Evolutionary conservation across 2,888 invertebrate genomes (phyloP), one percentile per base, ranked within the genome.

Genomic region (Fragum fragum): DNA sequence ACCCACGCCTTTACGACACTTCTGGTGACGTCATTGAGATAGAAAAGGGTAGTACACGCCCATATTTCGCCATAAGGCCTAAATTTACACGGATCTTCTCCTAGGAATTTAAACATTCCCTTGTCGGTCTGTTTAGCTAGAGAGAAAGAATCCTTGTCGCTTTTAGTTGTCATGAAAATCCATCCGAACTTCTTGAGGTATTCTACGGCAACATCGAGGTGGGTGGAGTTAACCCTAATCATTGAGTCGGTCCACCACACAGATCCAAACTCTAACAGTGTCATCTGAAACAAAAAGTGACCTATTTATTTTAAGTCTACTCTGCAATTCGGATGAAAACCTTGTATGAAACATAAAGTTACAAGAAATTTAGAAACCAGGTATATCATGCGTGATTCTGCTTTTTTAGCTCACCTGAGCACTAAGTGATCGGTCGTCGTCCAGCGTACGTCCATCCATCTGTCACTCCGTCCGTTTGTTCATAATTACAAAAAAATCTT

Each of bases 191-290:
- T 26, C 21, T 55, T 73, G 11, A 66, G 42, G 28, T 77, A 73
- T 1, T n/a, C 28, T 28, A 72, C n/a, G 0, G 72, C 77, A 7
- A 52, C 7, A 57, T 77, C 77, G 21, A 73, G 18, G 53, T 68
- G n/a, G 36, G 26, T 29, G 9, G 55, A 57, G 11, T 36, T 68
- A 42, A 77, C 72, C 55, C 73, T 52, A 3, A 77, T 42, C 1
- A 72, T 72, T 18, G 39, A 72, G 18, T 77, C 77, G 53, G 42
- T 42, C 77, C 77, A 77, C 72, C 77, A 77, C 5, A 77, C 77
- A 39, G 66, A 77, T 2, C 77, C 77, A 57, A 32, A 72, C 28
- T 77, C 77, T 66, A 77, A 55, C 57, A 77, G 36, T 11, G 72
- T 6, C 53, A 52, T 23, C 77, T 77, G 72, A 14, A 59, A 70